Conservation (phyloP, 2,113 vertebrate species). For the cat (Felis catus) region DNA sequence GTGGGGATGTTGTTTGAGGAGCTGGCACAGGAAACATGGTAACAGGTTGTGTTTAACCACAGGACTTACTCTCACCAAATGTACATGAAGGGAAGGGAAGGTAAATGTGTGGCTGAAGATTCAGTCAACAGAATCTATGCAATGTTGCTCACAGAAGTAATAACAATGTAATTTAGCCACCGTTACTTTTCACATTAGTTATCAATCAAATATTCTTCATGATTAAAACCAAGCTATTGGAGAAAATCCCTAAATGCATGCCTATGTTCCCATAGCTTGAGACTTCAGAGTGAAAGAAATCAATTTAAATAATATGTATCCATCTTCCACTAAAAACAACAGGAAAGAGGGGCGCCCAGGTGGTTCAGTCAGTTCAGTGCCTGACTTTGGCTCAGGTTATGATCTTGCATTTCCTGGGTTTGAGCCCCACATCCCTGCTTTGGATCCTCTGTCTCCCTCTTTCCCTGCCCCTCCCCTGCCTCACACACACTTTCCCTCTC, state of each 20-base stretch:
- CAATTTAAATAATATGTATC: background rate
- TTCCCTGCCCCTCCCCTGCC: too few relatives aligned
- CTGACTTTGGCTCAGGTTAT: too few relatives aligned
- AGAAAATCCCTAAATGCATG: background rate
- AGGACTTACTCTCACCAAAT: background rate
- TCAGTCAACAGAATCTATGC: background rate
- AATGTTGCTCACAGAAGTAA: background rate
- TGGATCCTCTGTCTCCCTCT: too few relatives aligned
- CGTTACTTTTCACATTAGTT: background rate
- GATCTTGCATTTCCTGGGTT: too few relatives aligned
- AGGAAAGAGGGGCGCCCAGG: background rate
- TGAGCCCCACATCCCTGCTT: too few relatives aligned
- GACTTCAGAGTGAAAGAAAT: background rate
- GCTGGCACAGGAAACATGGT: background rate
- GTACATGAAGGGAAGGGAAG: background rate
- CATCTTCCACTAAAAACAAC: background rate
- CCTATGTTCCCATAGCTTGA: background rate
- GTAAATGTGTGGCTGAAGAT: background rate
- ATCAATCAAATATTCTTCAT: background rate
- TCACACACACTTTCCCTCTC: too few relatives aligned
- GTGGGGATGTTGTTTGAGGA: background rate
- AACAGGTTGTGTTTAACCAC: too few relatives aligned
- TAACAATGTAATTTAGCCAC: background rate
- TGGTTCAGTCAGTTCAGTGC: too few relatives aligned
- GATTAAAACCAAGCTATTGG: constrained; percentile 1